A percentile compares a stretch with the other conserved stretches of the same genome.
Conservation (phyloP, 2,797 vertebrate genomes). For the Esox masquinongy region DNA sequence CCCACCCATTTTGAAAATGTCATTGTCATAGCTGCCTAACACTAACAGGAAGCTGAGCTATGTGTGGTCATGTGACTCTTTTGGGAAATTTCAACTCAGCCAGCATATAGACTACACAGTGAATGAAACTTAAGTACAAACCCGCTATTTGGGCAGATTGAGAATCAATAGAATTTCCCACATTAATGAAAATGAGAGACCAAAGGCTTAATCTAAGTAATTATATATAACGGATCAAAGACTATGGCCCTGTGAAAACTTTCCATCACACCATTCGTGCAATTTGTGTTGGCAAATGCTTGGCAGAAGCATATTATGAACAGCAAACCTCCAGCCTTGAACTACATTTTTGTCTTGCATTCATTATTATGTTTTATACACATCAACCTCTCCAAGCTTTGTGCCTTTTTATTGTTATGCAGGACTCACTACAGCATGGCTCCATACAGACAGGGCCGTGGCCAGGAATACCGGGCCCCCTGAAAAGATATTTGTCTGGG, state of each 20-base stretch:
- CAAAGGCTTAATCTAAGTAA: too few species aligned
- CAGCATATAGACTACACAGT: neutral
- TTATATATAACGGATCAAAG: neutral
- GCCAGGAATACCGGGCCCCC: too few species aligned
- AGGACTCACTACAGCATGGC: neutral
- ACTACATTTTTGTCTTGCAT: neutral
- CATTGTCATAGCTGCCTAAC: conserved; percentile 69
- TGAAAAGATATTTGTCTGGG: neutral
- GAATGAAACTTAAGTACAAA: neutral
- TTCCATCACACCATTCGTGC: neutral
- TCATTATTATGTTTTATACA: neutral
- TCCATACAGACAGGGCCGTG: neutral
- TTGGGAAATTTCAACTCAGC: conserved; percentile 28
- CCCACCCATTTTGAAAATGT: conserved; percentile 8
- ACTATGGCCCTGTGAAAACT: neutral
- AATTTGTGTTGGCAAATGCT: neutral
- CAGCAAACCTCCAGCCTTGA: neutral
- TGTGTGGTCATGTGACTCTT: conserved; percentile 71
- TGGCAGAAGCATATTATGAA: neutral
- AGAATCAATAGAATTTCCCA: neutral
- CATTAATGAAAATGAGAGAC: too few species aligned
- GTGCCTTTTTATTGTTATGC: neutral
- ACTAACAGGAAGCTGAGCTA: conserved; percentile 29
- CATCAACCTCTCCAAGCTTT: neutral
- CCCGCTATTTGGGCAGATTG: neutral